A percentile compares a stretch with the other conserved stretches of the same genome.
Evolutionary conservation across 1,140 invertebrate species (phyloP).

Genomic region (Bombus haemorrhoidalis): DNA sequence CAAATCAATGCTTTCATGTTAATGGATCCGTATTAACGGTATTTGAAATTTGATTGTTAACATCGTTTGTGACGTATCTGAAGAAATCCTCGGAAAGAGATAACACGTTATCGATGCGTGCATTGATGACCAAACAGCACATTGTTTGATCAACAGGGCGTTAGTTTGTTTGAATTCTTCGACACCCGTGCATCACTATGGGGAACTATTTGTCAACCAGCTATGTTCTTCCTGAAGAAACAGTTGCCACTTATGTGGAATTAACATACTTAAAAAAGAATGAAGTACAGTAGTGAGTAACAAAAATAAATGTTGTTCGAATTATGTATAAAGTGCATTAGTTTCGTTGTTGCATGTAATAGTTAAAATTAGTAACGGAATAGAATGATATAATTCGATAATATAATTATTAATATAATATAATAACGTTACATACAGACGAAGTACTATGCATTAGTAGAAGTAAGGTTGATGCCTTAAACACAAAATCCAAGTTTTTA

Average conservation of each 20-base stretch:
- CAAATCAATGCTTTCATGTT: not conserved
- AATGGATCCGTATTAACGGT: not conserved
- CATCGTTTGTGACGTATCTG: not conserved
- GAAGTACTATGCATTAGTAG: not conserved
- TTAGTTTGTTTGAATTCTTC: not conserved
- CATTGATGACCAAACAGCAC: not conserved
- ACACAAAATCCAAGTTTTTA: not conserved
- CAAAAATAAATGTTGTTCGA: no score
- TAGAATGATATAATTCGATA: no score
- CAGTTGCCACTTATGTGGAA: slow-evolving; percentile 83
- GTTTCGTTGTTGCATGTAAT: not conserved
- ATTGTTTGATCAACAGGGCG: not conserved
- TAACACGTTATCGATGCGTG: slow-evolving; percentile 12
- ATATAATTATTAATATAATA: no score
- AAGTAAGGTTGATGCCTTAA: not conserved
- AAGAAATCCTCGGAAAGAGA: not conserved
- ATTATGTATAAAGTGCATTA: not conserved
- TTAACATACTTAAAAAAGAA: slow-evolving; percentile 84
- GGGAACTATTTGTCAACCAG: slow-evolving; percentile 57
- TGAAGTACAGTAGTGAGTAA: slow-evolving; percentile 84
- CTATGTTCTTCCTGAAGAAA: slow-evolving; percentile 81
- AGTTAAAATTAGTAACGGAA: no score
- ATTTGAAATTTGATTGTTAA: not conserved
- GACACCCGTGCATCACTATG: slow-evolving; percentile 34
- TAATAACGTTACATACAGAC: not conserved